Conservation (phyloP, 2,888 invertebrate species). For the Cantharis nigra region DNA sequence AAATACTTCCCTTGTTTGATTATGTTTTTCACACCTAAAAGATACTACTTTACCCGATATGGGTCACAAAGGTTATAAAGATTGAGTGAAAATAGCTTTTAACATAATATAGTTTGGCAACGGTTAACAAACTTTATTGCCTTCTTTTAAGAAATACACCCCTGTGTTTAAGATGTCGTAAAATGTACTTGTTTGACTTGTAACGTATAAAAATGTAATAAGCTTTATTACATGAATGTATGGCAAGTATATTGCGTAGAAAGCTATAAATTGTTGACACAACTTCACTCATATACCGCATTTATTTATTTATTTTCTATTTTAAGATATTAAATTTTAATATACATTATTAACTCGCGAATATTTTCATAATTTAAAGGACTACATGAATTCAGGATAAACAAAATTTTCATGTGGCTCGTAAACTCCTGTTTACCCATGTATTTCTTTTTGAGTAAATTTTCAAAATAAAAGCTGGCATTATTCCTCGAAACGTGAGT, state of each 20-base stretch:
- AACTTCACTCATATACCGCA: slow-evolving; percentile 3
- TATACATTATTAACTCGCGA: neutral
- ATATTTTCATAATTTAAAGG: neutral
- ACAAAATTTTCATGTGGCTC: neutral
- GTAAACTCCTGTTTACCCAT: neutral
- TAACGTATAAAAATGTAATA: slow-evolving; percentile 16
- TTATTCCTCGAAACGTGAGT: neutral
- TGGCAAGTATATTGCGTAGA: neutral
- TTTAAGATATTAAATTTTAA: slow-evolving; percentile 9
- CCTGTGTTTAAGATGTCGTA: slow-evolving; percentile 14
- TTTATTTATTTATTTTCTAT: slow-evolving; percentile 2
- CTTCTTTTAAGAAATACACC: slow-evolving; percentile 19
- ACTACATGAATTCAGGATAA: neutral
- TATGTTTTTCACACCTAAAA: slow-evolving; percentile 11
- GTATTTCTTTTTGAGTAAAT: neutral
- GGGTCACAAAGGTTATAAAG: slow-evolving; percentile 26
- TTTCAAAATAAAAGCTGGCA: neutral
- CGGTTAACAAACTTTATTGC: slow-evolving; percentile 28
- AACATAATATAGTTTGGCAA: slow-evolving; percentile 23
- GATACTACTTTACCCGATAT: slow-evolving; percentile 12
- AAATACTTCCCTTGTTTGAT: neutral
- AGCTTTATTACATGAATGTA: slow-evolving; percentile 15
- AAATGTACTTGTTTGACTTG: slow-evolving; percentile 16
- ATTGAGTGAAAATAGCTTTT: slow-evolving; percentile 23
- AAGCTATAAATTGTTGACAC: slow-evolving; percentile 9